Conservation (phyloP, 2,888 invertebrate genomes). For the Epistrophe eligans region DNA sequence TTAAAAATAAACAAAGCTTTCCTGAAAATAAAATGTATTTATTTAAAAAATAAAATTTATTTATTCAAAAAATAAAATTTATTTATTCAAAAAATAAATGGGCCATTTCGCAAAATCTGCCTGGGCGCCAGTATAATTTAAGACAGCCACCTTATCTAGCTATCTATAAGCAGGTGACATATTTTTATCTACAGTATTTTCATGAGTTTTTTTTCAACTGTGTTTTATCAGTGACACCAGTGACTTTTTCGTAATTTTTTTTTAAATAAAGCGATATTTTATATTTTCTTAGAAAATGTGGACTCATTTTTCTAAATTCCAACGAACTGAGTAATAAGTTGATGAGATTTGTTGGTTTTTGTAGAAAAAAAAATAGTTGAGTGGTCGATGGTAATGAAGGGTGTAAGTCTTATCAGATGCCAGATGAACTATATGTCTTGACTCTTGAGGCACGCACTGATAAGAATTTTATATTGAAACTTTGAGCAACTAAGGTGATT, state of each 20-base stretch:
- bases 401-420: background rate
- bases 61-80: too few species aligned
- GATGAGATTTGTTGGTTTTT: background rate
- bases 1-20: too few species aligned
- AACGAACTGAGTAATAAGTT: conserved; percentile 7
- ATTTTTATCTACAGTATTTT: background rate
- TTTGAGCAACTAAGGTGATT: background rate
- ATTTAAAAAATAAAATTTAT: too few species aligned
- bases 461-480: background rate
- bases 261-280: background rate
- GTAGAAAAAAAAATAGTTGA: background rate
- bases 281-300: background rate
- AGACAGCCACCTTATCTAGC: background rate
- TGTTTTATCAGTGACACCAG: background rate
- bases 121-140: background rate
- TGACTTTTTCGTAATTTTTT: background rate
- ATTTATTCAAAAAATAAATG: too few species aligned
- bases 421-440: background rate
- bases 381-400: background rate
- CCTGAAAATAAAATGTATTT: too few species aligned
- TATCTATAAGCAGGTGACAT: background rate
- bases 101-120: background rate
- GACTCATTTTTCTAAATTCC: background rate
- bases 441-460: background rate
- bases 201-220: background rate